phyloP scores from a whole-genome alignment of 2,888 invertebrate species.

The Hypomecis atomaria region DNA sequence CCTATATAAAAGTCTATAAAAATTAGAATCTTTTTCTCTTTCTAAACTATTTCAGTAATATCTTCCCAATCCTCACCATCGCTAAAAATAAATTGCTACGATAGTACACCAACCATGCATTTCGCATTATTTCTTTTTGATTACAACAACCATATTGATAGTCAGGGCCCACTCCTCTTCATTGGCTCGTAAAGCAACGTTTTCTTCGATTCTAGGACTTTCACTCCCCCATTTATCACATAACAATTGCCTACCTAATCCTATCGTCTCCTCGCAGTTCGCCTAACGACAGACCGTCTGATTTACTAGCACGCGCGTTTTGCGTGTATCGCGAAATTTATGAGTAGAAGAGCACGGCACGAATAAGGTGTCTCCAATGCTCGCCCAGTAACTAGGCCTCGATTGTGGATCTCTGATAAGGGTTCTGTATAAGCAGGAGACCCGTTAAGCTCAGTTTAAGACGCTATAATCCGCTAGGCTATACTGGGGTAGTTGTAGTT shows the following conservation, averaged over 20 bases:
- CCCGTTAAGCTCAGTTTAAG: conserved; percentile 11
- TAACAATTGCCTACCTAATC: conserved; percentile 2
- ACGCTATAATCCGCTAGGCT: background rate
- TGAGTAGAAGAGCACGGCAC: conserved; percentile 25
- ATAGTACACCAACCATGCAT: too few relatives aligned
- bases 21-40: too few relatives aligned
- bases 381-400: conserved; percentile 17
- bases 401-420: conserved; percentile 27
- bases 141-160: too few relatives aligned
- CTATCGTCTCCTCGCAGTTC: conserved; percentile 4
- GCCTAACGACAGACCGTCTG: conserved; percentile 17
- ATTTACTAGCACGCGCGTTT: conserved; percentile 27
- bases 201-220: background rate
- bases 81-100: too few relatives aligned
- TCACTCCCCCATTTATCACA: background rate
- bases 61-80: too few relatives aligned
- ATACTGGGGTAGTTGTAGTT: too few relatives aligned
- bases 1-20: too few relatives aligned
- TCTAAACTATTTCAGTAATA: too few relatives aligned
- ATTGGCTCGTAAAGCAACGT: background rate
- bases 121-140: too few relatives aligned
- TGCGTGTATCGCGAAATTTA: conserved; percentile 31
- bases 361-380: conserved; percentile 27
- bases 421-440: conserved; percentile 13
- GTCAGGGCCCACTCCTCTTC: too few relatives aligned